Percentiles rank a stretch among this genome's conserved stretches.
phyloP scores from a whole-genome alignment of 2,113 vertebrate species.

The Cyanoderma ruficeps region DNA sequence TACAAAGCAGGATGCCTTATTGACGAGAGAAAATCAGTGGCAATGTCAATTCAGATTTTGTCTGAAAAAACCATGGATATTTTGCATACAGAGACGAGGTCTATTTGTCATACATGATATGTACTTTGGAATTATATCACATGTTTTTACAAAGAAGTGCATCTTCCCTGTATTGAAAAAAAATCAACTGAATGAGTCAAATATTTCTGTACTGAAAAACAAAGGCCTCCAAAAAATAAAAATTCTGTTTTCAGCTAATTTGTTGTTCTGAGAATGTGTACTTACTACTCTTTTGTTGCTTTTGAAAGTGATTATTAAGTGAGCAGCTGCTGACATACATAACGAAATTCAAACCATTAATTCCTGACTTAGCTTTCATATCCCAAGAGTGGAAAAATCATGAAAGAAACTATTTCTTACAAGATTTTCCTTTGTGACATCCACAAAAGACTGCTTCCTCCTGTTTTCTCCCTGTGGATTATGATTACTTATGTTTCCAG shows the following conservation, averaged over 20 bases:
- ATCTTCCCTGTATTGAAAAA: not conserved
- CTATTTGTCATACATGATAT: not conserved
- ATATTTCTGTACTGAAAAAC: not conserved
- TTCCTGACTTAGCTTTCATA: not conserved
- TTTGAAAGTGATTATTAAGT: not conserved
- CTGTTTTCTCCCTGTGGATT: not conserved
- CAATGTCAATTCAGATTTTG: not conserved
- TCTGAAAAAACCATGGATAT: not conserved
- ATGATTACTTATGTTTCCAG: not conserved
- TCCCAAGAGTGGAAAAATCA: not conserved
- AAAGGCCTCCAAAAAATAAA: not conserved
- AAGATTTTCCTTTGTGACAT: not conserved
- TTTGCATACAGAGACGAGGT: fast-evolving
- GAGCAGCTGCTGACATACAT: not conserved
- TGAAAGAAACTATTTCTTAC: not conserved
- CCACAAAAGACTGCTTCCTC: not conserved
- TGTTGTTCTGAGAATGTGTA: not conserved
- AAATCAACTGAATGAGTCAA: not conserved
- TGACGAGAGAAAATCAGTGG: not conserved
- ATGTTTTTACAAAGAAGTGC: not conserved
- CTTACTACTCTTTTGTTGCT: not conserved
- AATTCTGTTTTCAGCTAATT: not conserved
- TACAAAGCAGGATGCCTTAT: not conserved
- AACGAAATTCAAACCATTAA: not conserved
- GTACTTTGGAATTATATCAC: not conserved